These are phyloP conservation scores for Gambusia yucatana DNA, from an alignment of 2,797 vertebrate species.

Conservation along the genomic window DNA sequence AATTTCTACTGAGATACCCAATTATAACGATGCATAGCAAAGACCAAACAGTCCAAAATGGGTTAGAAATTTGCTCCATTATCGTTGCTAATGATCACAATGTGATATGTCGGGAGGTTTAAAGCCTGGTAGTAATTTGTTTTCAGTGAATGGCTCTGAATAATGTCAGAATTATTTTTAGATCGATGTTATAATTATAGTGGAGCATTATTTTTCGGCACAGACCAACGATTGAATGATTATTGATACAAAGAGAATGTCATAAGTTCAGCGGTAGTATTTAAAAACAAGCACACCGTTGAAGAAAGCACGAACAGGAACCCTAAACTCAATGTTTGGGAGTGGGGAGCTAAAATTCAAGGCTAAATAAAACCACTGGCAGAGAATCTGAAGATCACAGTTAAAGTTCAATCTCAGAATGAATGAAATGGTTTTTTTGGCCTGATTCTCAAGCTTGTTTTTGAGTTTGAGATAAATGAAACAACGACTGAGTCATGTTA, in stretches of 20 bases:
- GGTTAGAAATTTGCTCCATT: constrained; percentile 23
- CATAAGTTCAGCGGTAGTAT: constrained; percentile 22
- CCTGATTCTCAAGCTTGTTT: constrained; percentile 18
- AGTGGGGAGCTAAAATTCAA: constrained; percentile 35
- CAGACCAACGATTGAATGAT: constrained; percentile 45
- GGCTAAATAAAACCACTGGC: constrained; percentile 33
- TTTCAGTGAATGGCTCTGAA: neutral
- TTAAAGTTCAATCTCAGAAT: constrained; percentile 27
- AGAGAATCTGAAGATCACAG: constrained; percentile 19
- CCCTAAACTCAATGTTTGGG: constrained; percentile 28
- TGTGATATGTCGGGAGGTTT: neutral
- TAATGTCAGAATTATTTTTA: neutral
- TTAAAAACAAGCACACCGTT: constrained; percentile 19
- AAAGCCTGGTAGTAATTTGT: constrained; percentile 1
- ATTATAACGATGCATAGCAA: constrained; percentile 40
- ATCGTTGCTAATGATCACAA: neutral
- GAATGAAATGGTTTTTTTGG: constrained; percentile 36
- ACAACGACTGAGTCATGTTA: constrained; percentile 10
- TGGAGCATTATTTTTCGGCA: constrained; percentile 30
- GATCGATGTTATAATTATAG: constrained; percentile 18
- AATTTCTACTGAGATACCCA: constrained; percentile 45
- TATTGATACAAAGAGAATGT: constrained; percentile 43
- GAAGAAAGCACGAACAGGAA: constrained; percentile 11
- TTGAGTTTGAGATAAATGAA: constrained; percentile 26
- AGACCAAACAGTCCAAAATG: constrained; percentile 26